Percentiles rank a stretch among this genome's conserved stretches.
Conservation (phyloP, 2,888 invertebrate genomes). For the Ormyrus pomaceus region DNA sequence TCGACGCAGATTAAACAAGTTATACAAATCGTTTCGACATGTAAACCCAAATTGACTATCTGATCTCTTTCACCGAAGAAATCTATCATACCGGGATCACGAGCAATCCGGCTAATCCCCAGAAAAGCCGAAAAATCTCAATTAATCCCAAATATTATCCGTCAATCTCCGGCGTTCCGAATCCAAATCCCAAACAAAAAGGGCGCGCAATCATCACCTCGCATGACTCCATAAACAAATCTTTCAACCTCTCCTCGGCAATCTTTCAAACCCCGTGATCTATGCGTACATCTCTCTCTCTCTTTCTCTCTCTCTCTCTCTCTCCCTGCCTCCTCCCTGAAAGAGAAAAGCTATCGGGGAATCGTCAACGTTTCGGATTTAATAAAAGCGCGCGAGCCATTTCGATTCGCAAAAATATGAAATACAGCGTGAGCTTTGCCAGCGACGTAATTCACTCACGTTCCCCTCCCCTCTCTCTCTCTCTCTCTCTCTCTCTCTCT, state of each 20-base stretch:
- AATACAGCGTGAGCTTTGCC: slow-evolving; percentile 32
- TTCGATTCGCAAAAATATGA: slow-evolving; percentile 47
- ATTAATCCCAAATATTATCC: slow-evolving; percentile 35
- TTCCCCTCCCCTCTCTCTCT: neutral
- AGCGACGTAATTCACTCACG: slow-evolving; percentile 54
- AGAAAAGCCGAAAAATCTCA: slow-evolving; percentile 25
- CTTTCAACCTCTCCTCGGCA: neutral
- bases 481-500: no score
- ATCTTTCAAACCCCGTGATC: slow-evolving; percentile 37
- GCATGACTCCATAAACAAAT: slow-evolving; percentile 27
- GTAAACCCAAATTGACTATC: no score
- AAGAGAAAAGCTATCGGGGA: neutral
- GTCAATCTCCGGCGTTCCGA: neutral
- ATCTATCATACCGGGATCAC: no score
- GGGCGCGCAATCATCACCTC: neutral
- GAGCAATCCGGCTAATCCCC: slow-evolving; percentile 11
- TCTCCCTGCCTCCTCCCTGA: no score
- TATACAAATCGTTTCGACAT: no score
- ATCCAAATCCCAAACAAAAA: neutral
- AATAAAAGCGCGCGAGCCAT: slow-evolving; percentile 40
- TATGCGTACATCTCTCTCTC: neutral
- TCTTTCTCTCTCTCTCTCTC: no score
- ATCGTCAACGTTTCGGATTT: slow-evolving; percentile 44
- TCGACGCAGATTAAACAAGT: no score
- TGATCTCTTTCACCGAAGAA: no score